Base-by-base conservation (phyloP, 2,113 vertebrate species). In the Perognathus longimembris region DNA sequence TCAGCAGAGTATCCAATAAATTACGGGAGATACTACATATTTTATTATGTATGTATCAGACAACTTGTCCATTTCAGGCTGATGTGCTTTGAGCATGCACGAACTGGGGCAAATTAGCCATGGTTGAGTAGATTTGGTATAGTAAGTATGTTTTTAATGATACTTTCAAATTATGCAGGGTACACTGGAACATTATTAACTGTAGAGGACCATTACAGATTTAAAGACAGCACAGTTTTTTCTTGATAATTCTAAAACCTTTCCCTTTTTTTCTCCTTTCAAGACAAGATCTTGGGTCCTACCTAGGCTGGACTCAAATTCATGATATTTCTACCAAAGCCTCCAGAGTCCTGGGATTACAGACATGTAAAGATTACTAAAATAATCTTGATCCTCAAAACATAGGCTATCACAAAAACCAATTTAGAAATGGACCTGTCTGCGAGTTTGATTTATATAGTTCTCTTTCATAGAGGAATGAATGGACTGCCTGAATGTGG, bases 151-250 rank as follows among this genome's bases (percentile, higher is more conserved):
- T 90, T 66, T 63, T 69, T 30, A 84, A 30, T 11, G 24, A 61
- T 18, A 70, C 24, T 54, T 70, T 78, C 36, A 61, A 70, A 78
- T 22, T 50, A 30, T 32, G 22, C 24, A 59, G 6, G 32, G 5
- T 36, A 59, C 32, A 18, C 20, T 76, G 45, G 34, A 36, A 26
- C 10, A 12, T 40, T 57, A 9, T 34, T 77, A 75, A 77, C 22
- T 73, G 83, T 57, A 50, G 34, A 73, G 69, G 1, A 24, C 22
- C 36, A 92, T n/a, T 45, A 10, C 28, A 67, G 28, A 85, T 54
- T 85, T 67, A 82, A 85, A 92, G 71, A 40, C 40, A 21, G 10
- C 82, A 77, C 28, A 45, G 12, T 12, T 45, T n/a, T 91, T 93
- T 73, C 34, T 57, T 83, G 21, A 66, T 94, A 57, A 38, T 73